Conservation (phyloP, 2,888 invertebrate genomes). For the Molanna angustata region DNA sequence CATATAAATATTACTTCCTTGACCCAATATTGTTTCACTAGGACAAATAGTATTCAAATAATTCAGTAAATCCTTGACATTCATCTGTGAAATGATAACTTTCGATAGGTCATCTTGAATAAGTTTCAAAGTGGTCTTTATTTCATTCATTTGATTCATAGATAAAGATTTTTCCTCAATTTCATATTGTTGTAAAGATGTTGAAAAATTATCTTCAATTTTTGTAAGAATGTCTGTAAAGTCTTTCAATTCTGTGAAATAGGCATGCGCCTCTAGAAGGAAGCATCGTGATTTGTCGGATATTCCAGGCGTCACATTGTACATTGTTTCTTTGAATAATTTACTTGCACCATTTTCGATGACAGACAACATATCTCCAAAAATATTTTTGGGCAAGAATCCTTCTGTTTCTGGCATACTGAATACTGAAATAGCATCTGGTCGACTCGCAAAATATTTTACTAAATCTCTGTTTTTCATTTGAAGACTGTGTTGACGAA, state of each 20-base stretch:
- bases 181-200: not conserved
- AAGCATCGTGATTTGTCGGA: not conserved
- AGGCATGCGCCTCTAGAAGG: not conserved
- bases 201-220: not conserved
- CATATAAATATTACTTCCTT: not conserved
- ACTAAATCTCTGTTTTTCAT: slow-evolving; percentile 1
- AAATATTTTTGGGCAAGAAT: too few species aligned
- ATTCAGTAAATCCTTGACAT: not conserved
- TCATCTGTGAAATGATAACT: not conserved
- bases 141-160: not conserved
- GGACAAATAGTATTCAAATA: not conserved
- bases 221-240: not conserved
- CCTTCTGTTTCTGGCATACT: not conserved
- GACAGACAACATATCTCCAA: too few species aligned
- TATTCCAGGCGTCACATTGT: not conserved
- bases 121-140: not conserved
- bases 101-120: not conserved
- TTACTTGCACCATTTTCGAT: not conserved
- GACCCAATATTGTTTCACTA: not conserved
- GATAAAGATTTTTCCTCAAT: not conserved
- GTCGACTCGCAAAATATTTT: not conserved
- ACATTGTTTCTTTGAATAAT: not conserved
- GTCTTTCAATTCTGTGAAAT: slow-evolving; percentile 1
- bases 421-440: not conserved
- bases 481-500: not conserved